Conservation (phyloP, 2,888 invertebrate genomes). For the Caenorhabditis becei region DNA sequence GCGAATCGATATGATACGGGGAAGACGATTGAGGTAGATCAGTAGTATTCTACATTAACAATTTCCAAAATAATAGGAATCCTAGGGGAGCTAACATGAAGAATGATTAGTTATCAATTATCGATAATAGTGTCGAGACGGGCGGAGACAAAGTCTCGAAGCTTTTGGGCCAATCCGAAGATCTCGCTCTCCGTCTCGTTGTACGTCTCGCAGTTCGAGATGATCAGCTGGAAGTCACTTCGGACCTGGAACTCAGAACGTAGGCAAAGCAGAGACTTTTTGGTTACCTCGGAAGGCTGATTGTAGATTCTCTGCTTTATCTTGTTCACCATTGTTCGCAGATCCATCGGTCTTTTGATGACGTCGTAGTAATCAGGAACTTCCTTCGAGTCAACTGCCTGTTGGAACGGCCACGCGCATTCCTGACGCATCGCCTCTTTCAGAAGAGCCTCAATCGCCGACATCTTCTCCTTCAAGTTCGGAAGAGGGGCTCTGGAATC, state of each 20-base stretch:
- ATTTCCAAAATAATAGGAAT: background rate
- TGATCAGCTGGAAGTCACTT: constrained; percentile 87
- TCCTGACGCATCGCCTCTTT: constrained; percentile 70
- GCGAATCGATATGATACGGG: background rate
- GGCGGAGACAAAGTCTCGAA: constrained; percentile 19
- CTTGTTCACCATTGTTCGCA: constrained; percentile 88
- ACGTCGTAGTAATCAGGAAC: constrained; percentile 89
- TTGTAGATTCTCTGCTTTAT: constrained; percentile 70
- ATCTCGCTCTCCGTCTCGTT: constrained; percentile 92
- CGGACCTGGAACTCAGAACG: constrained; percentile 50
- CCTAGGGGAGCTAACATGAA: background rate
- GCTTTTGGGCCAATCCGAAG: constrained; percentile 83
- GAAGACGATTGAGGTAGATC: background rate
- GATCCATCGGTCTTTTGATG: constrained; percentile 95
- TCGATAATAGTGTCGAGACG: constrained; percentile 47
- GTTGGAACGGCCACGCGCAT: constrained; percentile 72
- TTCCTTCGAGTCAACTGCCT: constrained; percentile 72
- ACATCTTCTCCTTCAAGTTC: constrained; percentile 61
- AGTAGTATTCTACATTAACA: constrained; percentile 10
- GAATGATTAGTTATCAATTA: constrained; percentile 4
- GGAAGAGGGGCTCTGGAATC: background rate
- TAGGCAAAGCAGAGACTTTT: background rate
- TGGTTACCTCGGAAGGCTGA: constrained; percentile 54
- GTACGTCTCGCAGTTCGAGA: constrained; percentile 95
- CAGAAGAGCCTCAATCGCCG: constrained; percentile 62